A percentile compares a stretch with the other conserved stretches of the same genome.
Evolutionary conservation across 1,140 invertebrate species (phyloP).

Genomic region (Ruditapes philippinarum): DNA sequence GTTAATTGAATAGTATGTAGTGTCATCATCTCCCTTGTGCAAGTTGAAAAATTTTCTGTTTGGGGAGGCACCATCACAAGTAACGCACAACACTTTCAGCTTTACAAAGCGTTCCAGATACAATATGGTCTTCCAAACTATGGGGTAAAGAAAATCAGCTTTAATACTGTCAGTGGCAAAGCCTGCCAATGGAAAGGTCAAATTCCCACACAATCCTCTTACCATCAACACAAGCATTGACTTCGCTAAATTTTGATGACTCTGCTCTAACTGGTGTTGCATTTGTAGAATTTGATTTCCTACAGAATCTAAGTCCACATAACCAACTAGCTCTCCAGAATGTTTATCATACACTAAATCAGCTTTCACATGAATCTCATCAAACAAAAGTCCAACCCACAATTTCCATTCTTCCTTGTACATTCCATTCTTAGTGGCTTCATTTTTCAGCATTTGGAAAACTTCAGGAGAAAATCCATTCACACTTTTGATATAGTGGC

Average conservation of each 20-base stretch:
- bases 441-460: slow-evolving; percentile 47
- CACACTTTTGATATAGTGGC: slow-evolving; percentile 65
- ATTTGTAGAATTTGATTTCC: slow-evolving; percentile 52
- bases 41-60: slow-evolving; percentile 71
- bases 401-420: slow-evolving; percentile 5
- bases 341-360: slow-evolving; percentile 72
- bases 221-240: slow-evolving; percentile 69
- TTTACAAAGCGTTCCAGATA: slow-evolving; percentile 31
- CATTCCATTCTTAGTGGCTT: slow-evolving; percentile 54
- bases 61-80: slow-evolving; percentile 69
- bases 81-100: slow-evolving; percentile 62
- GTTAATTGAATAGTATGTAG: too few relatives aligned
- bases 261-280: too few relatives aligned
- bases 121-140: slow-evolving; percentile 62
- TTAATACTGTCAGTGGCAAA: slow-evolving; percentile 67
- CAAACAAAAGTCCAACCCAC: slow-evolving; percentile 65
- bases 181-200: slow-evolving; percentile 47
- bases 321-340: slow-evolving; percentile 68
- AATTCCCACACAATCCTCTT: slow-evolving; percentile 33
- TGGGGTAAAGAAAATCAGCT: slow-evolving; percentile 63
- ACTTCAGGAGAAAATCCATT: slow-evolving; percentile 57
- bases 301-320: slow-evolving; percentile 42
- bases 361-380: slow-evolving; percentile 68
- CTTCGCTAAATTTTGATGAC: slow-evolving; percentile 53
- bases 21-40: too few relatives aligned